Percentiles rank a stretch among this genome's conserved stretches.
phyloP scores from a whole-genome alignment of 1,140 invertebrate genomes.

The Caerostris extrusa region DNA sequence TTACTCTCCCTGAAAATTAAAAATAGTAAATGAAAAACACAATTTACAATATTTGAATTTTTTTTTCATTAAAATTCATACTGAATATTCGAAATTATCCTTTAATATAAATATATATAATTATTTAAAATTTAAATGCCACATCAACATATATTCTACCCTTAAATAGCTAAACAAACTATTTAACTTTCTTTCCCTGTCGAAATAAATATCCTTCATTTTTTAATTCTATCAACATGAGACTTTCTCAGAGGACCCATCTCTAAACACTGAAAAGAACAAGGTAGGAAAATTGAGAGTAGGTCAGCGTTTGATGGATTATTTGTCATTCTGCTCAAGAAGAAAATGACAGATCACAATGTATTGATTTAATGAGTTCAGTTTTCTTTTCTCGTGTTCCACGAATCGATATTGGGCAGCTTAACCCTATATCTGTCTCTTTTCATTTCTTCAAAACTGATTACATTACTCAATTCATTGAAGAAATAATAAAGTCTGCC shows the following conservation, averaged over 20 bases:
- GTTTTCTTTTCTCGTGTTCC: not conserved
- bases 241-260: not conserved
- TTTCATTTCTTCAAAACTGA: not conserved
- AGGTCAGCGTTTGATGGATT: conserved; percentile 2
- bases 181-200: not conserved
- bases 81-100: no score
- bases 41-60: no score
- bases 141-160: not conserved
- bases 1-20: no score
- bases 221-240: not conserved
- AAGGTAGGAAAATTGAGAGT: not conserved
- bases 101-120: no score
- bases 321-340: not conserved
- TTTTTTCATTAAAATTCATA: no score
- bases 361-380: conserved; percentile 16
- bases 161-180: not conserved
- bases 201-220: not conserved
- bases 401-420: not conserved
- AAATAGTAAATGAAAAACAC: no score
- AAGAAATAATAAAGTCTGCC: no score
- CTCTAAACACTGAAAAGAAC: not conserved
- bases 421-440: not conserved
- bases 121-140: no score
- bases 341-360: conserved; percentile 23
- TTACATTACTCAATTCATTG: not conserved